Conservation (phyloP, 2,888 invertebrate genomes). For the Tridacna crocea region DNA sequence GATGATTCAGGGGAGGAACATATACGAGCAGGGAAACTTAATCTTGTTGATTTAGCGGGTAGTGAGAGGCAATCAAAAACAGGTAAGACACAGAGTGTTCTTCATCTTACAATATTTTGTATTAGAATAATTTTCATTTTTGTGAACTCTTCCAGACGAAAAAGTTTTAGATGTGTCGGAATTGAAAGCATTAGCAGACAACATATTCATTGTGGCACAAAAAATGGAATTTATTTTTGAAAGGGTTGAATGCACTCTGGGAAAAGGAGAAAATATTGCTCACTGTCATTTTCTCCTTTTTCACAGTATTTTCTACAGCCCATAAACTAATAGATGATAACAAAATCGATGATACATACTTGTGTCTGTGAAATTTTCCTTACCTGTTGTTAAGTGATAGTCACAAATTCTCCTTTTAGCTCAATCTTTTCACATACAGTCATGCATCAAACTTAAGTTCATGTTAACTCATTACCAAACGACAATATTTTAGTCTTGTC, state of each 20-base stretch:
- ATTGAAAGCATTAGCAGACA: too few species aligned
- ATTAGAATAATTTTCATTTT: background rate
- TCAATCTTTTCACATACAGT: too few species aligned
- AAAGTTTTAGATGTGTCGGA: background rate
- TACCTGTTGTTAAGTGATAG: too few species aligned
- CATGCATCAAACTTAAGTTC: too few species aligned
- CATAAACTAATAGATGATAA: background rate
- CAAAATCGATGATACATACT: too few species aligned
- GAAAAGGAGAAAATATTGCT: background rate
- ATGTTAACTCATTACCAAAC: too few species aligned
- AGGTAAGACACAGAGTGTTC: constrained; percentile 80
- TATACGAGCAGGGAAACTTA: constrained; percentile 90
- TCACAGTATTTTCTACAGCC: background rate
- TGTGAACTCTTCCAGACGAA: background rate
- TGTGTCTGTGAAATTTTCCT: too few species aligned
- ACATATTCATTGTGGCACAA: too few species aligned
- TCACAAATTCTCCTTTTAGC: too few species aligned
- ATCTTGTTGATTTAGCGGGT: constrained; percentile 95
- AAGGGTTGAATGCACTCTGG: background rate
- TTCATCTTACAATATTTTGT: background rate
- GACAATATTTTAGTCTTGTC: too few species aligned
- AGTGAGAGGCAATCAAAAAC: constrained; percentile 93
- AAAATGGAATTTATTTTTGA: too few species aligned
- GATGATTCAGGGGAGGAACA: constrained; percentile 85
- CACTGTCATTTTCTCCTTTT: background rate